Conservation (phyloP, 2,113 vertebrate species). For the Gobiocypris rarus region DNA sequence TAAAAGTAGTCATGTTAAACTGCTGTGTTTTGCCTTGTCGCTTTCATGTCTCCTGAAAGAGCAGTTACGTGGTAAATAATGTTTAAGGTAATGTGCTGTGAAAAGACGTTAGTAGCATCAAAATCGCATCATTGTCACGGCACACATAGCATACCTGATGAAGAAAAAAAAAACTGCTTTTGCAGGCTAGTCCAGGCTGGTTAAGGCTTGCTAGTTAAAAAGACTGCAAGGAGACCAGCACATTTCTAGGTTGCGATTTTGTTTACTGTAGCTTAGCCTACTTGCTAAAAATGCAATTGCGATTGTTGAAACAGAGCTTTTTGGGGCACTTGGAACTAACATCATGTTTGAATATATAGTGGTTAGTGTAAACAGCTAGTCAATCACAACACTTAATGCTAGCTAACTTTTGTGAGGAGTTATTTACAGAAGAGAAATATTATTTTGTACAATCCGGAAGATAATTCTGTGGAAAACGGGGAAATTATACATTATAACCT, state of each 20-base stretch:
- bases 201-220: neutral
- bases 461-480: neutral
- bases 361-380: too few species aligned
- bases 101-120: conserved; percentile 30
- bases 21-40: conserved; percentile 20
- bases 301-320: neutral
- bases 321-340: neutral
- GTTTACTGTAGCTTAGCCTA: neutral
- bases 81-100: conserved; percentile 26
- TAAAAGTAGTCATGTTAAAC: conserved; percentile 34
- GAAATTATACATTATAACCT: conserved; percentile 15
- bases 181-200: neutral
- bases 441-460: neutral
- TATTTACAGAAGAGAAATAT: neutral
- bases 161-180: neutral
- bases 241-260: neutral
- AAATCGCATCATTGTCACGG: conserved; percentile 6
- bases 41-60: conserved; percentile 42
- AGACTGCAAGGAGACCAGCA: neutral
- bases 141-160: neutral
- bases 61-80: conserved; percentile 19
- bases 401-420: neutral
- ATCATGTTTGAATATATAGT: neutral
- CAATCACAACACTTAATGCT: neutral
- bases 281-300: neutral